Percentiles rank a stretch among this genome's conserved stretches.
Conservation (phyloP, 2,113 vertebrate genomes). For the Speoplatyrhinus poulsoni region DNA sequence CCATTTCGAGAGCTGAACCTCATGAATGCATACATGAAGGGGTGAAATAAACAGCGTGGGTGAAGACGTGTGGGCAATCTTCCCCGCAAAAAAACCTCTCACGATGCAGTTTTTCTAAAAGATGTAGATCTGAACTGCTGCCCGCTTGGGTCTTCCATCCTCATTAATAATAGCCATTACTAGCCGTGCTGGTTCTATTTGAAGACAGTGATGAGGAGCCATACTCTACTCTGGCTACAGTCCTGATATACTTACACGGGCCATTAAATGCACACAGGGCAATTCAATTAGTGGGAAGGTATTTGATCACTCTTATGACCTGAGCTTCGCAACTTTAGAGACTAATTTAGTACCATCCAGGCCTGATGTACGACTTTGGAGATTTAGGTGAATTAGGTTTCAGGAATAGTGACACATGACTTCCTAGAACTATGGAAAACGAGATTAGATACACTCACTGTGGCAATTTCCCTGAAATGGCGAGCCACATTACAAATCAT, state of each 20-base stretch:
- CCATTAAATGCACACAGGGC: constrained; percentile 55
- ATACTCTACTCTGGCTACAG: constrained; percentile 35
- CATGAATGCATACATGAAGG: constrained; percentile 42
- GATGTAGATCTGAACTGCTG: constrained; percentile 46
- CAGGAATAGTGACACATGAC: constrained; percentile 55
- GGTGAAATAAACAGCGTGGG: constrained; percentile 44
- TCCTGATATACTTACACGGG: constrained; percentile 54
- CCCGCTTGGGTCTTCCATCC: constrained; percentile 49
- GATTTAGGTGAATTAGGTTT: constrained; percentile 41
- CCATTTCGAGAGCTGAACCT: constrained; percentile 15
- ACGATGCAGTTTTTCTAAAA: constrained; percentile 18
- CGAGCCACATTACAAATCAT: constrained; percentile 36
- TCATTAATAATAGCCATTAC: constrained; percentile 70
- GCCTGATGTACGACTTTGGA: constrained; percentile 49
- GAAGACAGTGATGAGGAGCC: constrained; percentile 32
- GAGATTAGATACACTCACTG: constrained; percentile 40
- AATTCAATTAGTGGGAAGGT: constrained; percentile 70
- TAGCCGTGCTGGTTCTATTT: constrained; percentile 53
- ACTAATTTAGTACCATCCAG: constrained; percentile 70
- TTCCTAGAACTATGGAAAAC: constrained; percentile 49
- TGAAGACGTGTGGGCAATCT: constrained; percentile 31
- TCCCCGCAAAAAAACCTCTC: constrained; percentile 7
- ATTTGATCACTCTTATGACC: constrained; percentile 69
- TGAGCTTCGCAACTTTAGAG: constrained; percentile 55
- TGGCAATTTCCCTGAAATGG: constrained; percentile 28